These are phyloP conservation scores for Cerastis leucographa DNA, from an alignment of 2,888 invertebrate genomes.

Conservation along the genomic window DNA sequence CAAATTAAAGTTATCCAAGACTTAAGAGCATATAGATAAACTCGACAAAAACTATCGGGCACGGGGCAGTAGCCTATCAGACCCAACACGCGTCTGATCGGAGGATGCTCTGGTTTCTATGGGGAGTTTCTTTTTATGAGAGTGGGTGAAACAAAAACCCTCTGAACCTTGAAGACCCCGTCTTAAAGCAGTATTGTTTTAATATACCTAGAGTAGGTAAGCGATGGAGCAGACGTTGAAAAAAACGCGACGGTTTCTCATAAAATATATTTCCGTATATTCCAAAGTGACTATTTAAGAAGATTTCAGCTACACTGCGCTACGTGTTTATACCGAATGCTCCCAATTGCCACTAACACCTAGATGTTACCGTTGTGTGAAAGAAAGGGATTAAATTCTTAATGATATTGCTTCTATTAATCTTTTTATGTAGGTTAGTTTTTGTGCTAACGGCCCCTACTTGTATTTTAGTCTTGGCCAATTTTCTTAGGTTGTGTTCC, in stretches of 20 bases:
- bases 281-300: slow-evolving; percentile 59
- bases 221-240: neutral
- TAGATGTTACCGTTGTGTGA: slow-evolving; percentile 43
- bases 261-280: slow-evolving; percentile 24
- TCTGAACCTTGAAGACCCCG: neutral
- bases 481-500: neutral
- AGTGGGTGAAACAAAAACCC: no score
- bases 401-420: slow-evolving; percentile 36
- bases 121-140: no score
- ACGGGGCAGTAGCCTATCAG: no score
- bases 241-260: neutral
- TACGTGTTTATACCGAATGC: slow-evolving; percentile 53
- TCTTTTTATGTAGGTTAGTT: slow-evolving; percentile 28
- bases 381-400: slow-evolving; percentile 55
- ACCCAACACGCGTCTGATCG: no score
- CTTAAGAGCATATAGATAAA: no score
- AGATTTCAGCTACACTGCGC: slow-evolving; percentile 58
- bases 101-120: no score
- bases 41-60: no score
- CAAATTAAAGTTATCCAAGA: no score
- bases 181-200: neutral
- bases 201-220: neutral
- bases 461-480: slow-evolving; percentile 1
- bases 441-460: slow-evolving; percentile 4
- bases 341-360: slow-evolving; percentile 57